These are phyloP conservation scores for Sarotherodon lohbergeri DNA, from an alignment of 2,113 vertebrate species.

Conservation along the genomic window DNA sequence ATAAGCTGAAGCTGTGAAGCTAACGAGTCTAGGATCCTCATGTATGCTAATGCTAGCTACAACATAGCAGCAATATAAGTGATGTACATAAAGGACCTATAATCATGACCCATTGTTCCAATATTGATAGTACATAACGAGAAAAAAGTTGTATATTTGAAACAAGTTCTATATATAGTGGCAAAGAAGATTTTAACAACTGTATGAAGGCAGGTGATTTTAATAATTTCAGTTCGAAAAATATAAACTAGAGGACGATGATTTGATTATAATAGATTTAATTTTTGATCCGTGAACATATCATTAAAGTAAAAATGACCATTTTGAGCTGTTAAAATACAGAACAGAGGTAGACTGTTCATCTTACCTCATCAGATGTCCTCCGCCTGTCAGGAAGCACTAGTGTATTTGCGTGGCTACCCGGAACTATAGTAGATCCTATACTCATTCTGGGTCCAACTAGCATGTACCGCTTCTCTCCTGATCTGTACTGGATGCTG, in stretches of 20 bases:
- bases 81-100: fast-evolving
- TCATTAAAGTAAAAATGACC: not conserved
- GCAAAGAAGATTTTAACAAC: fast-evolving
- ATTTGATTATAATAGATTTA: not conserved
- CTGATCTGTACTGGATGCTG: constrained; percentile 63
- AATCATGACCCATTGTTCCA: not conserved
- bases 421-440: constrained; percentile 57
- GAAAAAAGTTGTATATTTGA: not conserved
- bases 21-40: fast-evolving
- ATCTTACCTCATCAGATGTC: constrained; percentile 55
- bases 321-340: not conserved
- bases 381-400: constrained; percentile 42
- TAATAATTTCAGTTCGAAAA: fast-evolving
- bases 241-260: not conserved
- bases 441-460: constrained; percentile 69
- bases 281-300: not conserved
- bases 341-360: not conserved
- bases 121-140: not conserved
- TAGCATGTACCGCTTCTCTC: constrained; percentile 67
- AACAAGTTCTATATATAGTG: fast-evolving
- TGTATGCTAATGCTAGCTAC: not conserved
- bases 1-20: fast-evolving
- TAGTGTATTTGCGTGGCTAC: constrained; percentile 62
- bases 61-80: not conserved
- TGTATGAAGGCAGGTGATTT: not conserved